Evolutionary conservation across 2,797 vertebrate species (phyloP), one percentile per base, ranked within the genome.

Genomic region (Lagocephalus sceleratus): DNA sequence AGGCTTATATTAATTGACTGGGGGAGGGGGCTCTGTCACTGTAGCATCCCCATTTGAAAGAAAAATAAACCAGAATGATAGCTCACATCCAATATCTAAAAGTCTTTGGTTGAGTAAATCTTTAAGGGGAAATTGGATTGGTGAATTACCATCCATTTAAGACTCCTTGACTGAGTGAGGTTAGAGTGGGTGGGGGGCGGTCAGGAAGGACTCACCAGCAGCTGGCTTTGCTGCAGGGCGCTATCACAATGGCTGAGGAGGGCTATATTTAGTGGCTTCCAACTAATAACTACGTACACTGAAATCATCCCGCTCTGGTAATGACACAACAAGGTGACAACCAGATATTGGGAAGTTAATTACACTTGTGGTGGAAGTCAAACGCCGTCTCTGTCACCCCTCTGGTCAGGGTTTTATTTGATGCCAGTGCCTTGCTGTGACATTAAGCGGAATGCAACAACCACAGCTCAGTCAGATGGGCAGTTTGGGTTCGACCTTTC

Each of bases 201-300:
- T 25, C 22, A 55, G 57, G 64, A 54, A 69, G 75, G 68, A 81
- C 77, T 75, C 76, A 79, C 87, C 76, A 81, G 59, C 89, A 90
- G 88, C 85, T 88, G 87, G 82, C 81, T 78, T 66, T 63, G 50
- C 73, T 64, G 71, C 62, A 23, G 63, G 51, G 64, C 63, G 76
- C 78, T 63, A 61, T 76, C 76, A 71, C 74, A 51, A 54, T 47
- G 67, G 41, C 75, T 73, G 87, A 19, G 60, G 73, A 73, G 74
- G 61, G 82, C 87, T 91, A 89, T 85, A 88, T 89, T 90, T 89
- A 89, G 89, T 73, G 85, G 76, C 73, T 47, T 76, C 87, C 83
- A 82, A 86, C 85, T 90, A 91, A 89, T 90, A 88, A 87, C 81
- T 86, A 86, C 86, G 84, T 81, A 75, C 79, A 82, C 72, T 64